These are phyloP conservation scores for Drosophila littoralis DNA, from an alignment of 1,140 invertebrate genomes.

Conservation along the genomic window DNA sequence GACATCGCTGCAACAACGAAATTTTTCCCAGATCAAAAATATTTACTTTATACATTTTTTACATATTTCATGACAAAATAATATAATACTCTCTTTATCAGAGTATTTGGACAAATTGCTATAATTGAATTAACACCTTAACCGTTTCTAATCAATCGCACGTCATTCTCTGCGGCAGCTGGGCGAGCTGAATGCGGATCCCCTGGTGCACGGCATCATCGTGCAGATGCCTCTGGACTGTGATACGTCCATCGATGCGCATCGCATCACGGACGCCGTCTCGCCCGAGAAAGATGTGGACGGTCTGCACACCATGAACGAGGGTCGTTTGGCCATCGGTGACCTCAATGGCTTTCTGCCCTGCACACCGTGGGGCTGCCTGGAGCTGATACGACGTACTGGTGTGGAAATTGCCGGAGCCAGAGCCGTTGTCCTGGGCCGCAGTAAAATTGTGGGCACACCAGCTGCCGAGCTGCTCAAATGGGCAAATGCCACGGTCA, in stretches of 20 bases:
- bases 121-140: neutral
- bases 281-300: constrained; percentile 96
- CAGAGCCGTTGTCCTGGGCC: constrained; percentile 96
- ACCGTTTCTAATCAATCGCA: constrained; percentile 1
- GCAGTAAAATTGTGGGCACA: constrained; percentile 99
- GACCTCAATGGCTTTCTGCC: constrained; percentile 95
- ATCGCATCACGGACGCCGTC: constrained; percentile 94
- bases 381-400: constrained; percentile 95
- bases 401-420: constrained; percentile 93
- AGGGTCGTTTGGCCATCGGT: constrained; percentile 94
- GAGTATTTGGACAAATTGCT: neutral
- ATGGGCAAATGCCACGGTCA: constrained; percentile 98
- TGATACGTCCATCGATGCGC: constrained; percentile 92
- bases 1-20: too few relatives aligned
- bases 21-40: neutral
- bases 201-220: constrained; percentile 96
- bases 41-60: neutral
- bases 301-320: constrained; percentile 95
- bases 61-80: neutral
- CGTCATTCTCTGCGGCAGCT: constrained; percentile 86
- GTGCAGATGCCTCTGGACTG: constrained; percentile 98
- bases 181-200: constrained; percentile 92
- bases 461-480: constrained; percentile 97
- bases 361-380: constrained; percentile 96
- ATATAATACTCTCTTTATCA: neutral